phyloP scores from a whole-genome alignment of 1,140 invertebrate species.

The Eufriesea mexicana region DNA sequence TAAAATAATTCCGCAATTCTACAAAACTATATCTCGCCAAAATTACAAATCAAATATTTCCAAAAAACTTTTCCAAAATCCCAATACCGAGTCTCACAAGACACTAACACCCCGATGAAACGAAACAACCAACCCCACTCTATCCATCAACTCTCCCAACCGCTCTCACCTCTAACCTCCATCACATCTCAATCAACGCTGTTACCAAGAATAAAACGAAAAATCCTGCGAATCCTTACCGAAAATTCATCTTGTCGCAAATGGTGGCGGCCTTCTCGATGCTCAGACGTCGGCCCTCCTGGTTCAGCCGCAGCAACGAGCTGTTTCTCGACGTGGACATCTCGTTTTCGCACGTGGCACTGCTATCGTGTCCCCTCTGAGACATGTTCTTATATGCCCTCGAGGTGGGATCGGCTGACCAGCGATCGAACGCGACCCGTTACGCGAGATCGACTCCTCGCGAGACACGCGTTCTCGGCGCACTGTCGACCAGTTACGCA shows the following conservation, averaged over 20 bases:
- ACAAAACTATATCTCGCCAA: no score
- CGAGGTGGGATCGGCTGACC: constrained; percentile 52
- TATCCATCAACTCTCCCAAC: no score
- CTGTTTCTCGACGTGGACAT: constrained; percentile 78
- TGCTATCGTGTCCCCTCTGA: constrained; percentile 68
- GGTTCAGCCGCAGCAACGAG: constrained; percentile 74
- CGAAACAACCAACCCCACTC: no score
- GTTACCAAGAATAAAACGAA: no score
- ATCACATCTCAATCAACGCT: no score
- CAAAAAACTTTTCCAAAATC: no score
- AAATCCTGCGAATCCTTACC: no score
- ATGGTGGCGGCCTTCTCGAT: constrained; percentile 92
- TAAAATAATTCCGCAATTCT: no score
- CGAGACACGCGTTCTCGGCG: constrained; percentile 58
- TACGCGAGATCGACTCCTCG: constrained; percentile 63
- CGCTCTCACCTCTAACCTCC: no score
- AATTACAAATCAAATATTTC: no score
- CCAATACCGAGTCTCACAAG: no score
- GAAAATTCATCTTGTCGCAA: constrained; percentile 85
- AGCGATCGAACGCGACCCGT: constrained; percentile 49
- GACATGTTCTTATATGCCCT: constrained; percentile 78
- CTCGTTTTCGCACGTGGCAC: constrained; percentile 75
- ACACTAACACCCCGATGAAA: no score
- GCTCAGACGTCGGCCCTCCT: constrained; percentile 82
- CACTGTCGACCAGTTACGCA: constrained; percentile 69